Evolutionary conservation across 2,888 invertebrate species (phyloP), one percentile per base, ranked within the genome.

Genomic region (Drosophila ezoana): DNA sequence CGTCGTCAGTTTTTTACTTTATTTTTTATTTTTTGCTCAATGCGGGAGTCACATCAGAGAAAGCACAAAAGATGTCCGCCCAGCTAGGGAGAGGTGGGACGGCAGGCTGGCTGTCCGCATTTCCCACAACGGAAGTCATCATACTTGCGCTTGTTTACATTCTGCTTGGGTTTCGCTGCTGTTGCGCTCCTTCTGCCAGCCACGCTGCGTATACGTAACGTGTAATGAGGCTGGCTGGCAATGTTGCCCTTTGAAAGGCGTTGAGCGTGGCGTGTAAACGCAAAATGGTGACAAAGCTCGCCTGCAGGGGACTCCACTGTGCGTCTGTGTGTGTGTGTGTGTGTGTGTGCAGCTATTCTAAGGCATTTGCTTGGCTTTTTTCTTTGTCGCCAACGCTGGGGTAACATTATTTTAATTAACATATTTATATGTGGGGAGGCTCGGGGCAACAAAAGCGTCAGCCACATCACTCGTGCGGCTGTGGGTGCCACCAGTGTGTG

Each of bases 401-500:
- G 90, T 86, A 89, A 89, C 89, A 90, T 90, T 89, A 90, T 89
- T 89, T 89, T 89, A 89, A 89, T 89, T 89, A 89, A 89, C 89
- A 90, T 89, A 89, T 89, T 89, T 89, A 89, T 86, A 70, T 57
- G 69, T 68, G 75, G 53, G 68, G 37, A 62, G 67, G 81, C 67
- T 41, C 61, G 43, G 58, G 58, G 66, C 72, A 62, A 80, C 76
- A 83, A 79, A 83, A 75, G 75, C 72, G 48, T 44, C 54, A 71
- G 65, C 48, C 59, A 62, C 80, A 64, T 60, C 53, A 64, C 45
- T 41, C 49, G 23, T 10, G 14, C 33, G 51, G 45, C 11, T 41
- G 16, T 53, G 41, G 52, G 56, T 41, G 28, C 28, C 8, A 28
- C 28, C 8, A 28, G 8, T 28, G 28, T 28, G 28, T 28, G 28